phyloP scores from a whole-genome alignment of 2,113 vertebrate species.

The Eretmochelys imbricata region DNA sequence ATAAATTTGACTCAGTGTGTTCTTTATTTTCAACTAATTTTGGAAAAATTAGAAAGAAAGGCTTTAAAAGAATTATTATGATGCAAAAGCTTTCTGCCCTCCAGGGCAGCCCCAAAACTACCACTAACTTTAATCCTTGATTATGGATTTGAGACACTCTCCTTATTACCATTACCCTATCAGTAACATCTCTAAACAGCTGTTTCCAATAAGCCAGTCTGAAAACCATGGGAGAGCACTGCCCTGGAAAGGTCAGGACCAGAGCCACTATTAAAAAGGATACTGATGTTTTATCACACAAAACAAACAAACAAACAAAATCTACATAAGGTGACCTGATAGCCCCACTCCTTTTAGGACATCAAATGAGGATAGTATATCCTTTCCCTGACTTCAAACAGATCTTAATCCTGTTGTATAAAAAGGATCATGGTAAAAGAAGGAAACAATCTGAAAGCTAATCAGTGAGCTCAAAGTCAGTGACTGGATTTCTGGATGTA shows the following conservation, averaged over 20 bases:
- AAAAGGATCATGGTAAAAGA: conserved; percentile 19
- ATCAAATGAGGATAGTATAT: conserved; percentile 21
- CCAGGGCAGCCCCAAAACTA: conserved; percentile 65
- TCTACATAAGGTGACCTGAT: conserved; percentile 10
- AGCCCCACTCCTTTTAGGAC: not conserved
- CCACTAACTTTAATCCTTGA: conserved; percentile 37
- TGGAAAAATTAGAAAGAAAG: conserved; percentile 60
- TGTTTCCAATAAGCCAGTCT: conserved; percentile 81
- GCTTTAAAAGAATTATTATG: conserved; percentile 75
- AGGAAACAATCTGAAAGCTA: conserved; percentile 38
- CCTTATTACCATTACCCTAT: conserved; percentile 35
- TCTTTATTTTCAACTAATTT: conserved; percentile 36
- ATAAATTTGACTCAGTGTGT: not conserved
- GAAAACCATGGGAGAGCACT: conserved; percentile 51
- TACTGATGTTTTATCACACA: conserved; percentile 44
- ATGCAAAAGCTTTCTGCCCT: conserved; percentile 60
- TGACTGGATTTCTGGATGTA: conserved; percentile 14
- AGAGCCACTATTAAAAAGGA: conserved; percentile 40
- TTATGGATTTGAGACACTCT: conserved; percentile 3
- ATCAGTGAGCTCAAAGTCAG: conserved; percentile 30
- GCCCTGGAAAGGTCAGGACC: not conserved
- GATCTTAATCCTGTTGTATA: conserved; percentile 37
- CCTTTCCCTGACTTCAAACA: conserved; percentile 17
- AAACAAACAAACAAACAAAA: not conserved
- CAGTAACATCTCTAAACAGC: conserved; percentile 70